Percentiles rank a stretch among this genome's conserved stretches.
phyloP scores from a whole-genome alignment of 2,113 vertebrate species.

The Heterocephalus glaber region DNA sequence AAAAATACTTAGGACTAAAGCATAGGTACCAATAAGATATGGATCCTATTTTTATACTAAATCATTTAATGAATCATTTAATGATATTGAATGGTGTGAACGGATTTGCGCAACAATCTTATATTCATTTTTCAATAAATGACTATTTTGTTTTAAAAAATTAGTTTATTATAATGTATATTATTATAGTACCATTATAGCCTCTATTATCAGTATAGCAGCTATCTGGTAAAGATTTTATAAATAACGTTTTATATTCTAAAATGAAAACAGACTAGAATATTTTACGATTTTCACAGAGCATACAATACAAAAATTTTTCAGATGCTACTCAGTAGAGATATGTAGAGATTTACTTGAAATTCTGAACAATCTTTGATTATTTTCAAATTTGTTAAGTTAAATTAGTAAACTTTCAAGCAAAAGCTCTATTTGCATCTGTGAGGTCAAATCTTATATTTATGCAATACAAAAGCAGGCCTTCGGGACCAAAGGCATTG shows the following conservation, averaged over 20 bases:
- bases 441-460: not conserved
- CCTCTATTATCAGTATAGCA: not conserved
- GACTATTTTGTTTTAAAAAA: not conserved
- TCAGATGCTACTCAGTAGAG: not conserved
- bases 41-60: not conserved
- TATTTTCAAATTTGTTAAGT: slow-evolving; percentile 15
- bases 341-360: not conserved
- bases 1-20: not conserved
- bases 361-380: not conserved
- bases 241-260: not conserved
- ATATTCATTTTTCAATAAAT: not conserved
- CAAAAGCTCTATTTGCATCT: not conserved
- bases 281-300: not conserved
- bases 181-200: not conserved
- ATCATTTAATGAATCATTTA: not conserved
- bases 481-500: not conserved
- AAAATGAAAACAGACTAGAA: not conserved
- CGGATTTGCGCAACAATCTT: not conserved
- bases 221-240: not conserved
- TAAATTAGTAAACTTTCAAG: slow-evolving; percentile 33
- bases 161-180: not conserved
- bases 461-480: not conserved
- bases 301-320: not conserved
- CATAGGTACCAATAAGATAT: not conserved
- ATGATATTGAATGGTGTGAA: not conserved